Evolutionary conservation across 2,888 invertebrate species (phyloP), one percentile per base, ranked within the genome.

Genomic region (Halocaridina rubra): DNA sequence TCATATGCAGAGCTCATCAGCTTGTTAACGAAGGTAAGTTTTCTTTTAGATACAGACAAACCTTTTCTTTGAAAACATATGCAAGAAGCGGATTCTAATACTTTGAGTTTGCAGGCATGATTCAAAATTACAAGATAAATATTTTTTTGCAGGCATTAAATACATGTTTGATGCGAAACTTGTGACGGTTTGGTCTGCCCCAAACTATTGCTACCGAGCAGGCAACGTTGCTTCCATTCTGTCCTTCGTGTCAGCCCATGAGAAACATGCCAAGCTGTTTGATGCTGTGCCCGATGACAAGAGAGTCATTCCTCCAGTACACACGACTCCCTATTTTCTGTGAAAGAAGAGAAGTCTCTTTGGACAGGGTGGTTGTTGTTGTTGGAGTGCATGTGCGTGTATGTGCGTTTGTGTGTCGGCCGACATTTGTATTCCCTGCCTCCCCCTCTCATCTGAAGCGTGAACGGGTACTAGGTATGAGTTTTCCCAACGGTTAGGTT

Each of bases 151-250:
- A 96, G 97, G 97, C 88, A 97, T 95, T 92, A 98, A 98, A 92
- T 99, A 98, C 91, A 98, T 99, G 97, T 99, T 99, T 91, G 95
- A 98, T 90, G 96, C 98, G 89, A 96, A 96, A 91, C 92, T 99
- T 89, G 98, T 99, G 46, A 99, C 99, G 0, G 97, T 99, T 1
- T 99, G 99, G 98, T 98, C 99, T 19, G 99, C 99, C 4, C 99
- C 99, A 3, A 99, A 99, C 92, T 99, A 99, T 92, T 99, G 99
- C 92, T 99, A 99, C 91, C 95, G 99, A 30, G 99, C 99, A 91
- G 99, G 99, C 71, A 99, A 99, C 91, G 95, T 98, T 80, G 99
- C 99, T 3, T 97, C 99, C 76, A 98, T 99, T 90, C 92, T 99
- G 90, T 95, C 96, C 91, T 97, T 99, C 91, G 93, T 94, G 86